phyloP scores from a whole-genome alignment of 2,888 invertebrate species.

The Prosapia bicincta region DNA sequence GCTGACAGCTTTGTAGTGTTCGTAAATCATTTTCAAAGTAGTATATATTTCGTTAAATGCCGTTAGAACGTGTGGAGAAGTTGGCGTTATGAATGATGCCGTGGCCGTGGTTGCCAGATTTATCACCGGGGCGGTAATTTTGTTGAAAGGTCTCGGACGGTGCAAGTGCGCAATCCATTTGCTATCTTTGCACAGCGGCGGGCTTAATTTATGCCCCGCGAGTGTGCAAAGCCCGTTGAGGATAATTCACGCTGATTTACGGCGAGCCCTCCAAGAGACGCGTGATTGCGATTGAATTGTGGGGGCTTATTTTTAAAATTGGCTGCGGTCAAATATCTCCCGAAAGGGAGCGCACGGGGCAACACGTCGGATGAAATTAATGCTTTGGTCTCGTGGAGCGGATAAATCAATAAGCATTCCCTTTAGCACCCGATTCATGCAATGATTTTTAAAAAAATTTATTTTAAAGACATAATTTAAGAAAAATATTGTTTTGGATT shows the following conservation, averaged over 20 bases:
- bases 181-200: background rate
- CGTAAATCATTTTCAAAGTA: background rate
- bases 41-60: background rate
- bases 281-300: conserved; percentile 2
- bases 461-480: too few species aligned
- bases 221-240: background rate
- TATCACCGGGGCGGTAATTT: conserved; percentile 13
- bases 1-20: background rate
- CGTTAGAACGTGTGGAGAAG: background rate
- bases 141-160: conserved; percentile 12
- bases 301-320: background rate
- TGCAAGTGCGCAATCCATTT: conserved; percentile 15
- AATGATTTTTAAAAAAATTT: too few species aligned
- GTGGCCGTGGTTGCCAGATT: background rate
- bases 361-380: background rate
- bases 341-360: background rate
- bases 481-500: too few species aligned
- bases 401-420: background rate
- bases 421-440: too few species aligned
- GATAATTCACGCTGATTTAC: background rate
- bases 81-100: background rate
- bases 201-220: background rate
- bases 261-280: background rate
- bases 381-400: background rate
- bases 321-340: background rate